These are phyloP conservation scores for Agonum fuliginosum DNA, from an alignment of 2,888 invertebrate species.

Conservation along the genomic window DNA sequence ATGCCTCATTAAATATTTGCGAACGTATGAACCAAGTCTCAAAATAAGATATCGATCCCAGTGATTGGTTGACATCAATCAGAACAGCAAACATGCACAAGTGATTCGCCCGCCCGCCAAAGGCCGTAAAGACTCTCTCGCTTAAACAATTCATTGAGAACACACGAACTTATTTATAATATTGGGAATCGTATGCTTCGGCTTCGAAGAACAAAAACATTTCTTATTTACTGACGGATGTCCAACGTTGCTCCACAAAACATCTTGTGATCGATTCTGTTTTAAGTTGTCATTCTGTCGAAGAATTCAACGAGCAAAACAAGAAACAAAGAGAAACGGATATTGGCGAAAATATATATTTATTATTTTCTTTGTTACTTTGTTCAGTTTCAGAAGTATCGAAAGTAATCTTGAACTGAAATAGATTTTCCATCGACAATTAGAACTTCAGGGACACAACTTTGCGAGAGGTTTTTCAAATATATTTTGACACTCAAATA, in stretches of 20 bases:
- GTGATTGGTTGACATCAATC: constrained; percentile 43
- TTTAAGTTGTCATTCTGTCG: constrained; percentile 53
- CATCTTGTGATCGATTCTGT: constrained; percentile 52
- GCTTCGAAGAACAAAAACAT: constrained; percentile 45
- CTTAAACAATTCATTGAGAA: constrained; percentile 44
- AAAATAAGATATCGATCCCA: constrained; percentile 38
- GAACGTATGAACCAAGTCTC: neutral
- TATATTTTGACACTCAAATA: too few relatives aligned
- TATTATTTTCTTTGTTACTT: constrained; percentile 38
- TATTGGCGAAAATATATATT: constrained; percentile 49
- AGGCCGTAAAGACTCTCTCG: neutral
- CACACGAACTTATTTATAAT: constrained; percentile 49
- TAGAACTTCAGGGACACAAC: constrained; percentile 43
- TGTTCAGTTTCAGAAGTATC: constrained; percentile 27
- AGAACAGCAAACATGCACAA: constrained; percentile 20
- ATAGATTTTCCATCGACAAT: constrained; percentile 53
- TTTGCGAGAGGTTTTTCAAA: too few relatives aligned
- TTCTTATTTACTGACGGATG: constrained; percentile 49
- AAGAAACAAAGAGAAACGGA: constrained; percentile 45
- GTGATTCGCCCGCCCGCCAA: neutral
- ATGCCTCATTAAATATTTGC: neutral
- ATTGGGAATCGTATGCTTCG: constrained; percentile 35
- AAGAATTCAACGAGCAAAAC: constrained; percentile 40
- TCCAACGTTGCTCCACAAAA: constrained; percentile 27
- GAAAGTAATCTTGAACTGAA: constrained; percentile 53